Percentiles rank a stretch among this genome's conserved stretches.
These are phyloP conservation scores for Lepidocyrtinus sp. DNA, from an alignment of 2,888 invertebrate genomes.

Conservation along the genomic window DNA sequence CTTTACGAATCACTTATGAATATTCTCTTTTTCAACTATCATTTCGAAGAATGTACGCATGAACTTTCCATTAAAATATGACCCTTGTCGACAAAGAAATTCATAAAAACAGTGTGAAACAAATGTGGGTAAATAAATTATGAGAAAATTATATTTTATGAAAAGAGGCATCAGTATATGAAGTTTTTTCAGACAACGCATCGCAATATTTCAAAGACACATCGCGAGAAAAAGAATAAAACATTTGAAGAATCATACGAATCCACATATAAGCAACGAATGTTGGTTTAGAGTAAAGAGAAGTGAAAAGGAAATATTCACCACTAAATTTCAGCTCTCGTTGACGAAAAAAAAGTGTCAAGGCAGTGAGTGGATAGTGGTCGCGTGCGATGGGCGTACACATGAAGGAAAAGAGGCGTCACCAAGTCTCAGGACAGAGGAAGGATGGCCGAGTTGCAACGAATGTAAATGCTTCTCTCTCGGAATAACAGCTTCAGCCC, in stretches of 20 bases:
- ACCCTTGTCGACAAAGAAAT: slow-evolving; percentile 5
- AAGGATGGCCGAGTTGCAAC: slow-evolving; percentile 60
- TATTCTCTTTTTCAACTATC: too few relatives aligned
- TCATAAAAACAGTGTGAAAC: slow-evolving; percentile 9
- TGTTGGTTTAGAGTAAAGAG: background rate
- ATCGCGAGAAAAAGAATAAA: slow-evolving; percentile 10
- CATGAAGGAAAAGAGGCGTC: slow-evolving; percentile 65
- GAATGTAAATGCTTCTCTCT: slow-evolving; percentile 52
- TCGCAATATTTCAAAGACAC: slow-evolving; percentile 28
- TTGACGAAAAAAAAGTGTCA: slow-evolving; percentile 46
- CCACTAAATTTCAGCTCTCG: background rate
- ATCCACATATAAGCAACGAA: background rate
- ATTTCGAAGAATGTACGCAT: too few relatives aligned
- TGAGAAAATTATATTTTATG: slow-evolving; percentile 1
- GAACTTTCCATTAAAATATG: background rate
- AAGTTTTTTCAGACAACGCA: slow-evolving; percentile 9
- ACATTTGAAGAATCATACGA: slow-evolving; percentile 24
- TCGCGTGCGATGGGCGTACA: slow-evolving; percentile 70
- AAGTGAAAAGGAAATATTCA: slow-evolving; percentile 26
- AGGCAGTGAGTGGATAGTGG: slow-evolving; percentile 63
- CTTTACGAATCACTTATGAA: too few relatives aligned
- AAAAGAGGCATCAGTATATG: background rate
- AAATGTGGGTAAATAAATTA: slow-evolving; percentile 9
- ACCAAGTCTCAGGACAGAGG: slow-evolving; percentile 55
- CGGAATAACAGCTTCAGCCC: slow-evolving; percentile 37